Evolutionary conservation across 1,140 invertebrate species (phyloP), one percentile per base, ranked within the genome.

Genomic region (Diprion similis): DNA sequence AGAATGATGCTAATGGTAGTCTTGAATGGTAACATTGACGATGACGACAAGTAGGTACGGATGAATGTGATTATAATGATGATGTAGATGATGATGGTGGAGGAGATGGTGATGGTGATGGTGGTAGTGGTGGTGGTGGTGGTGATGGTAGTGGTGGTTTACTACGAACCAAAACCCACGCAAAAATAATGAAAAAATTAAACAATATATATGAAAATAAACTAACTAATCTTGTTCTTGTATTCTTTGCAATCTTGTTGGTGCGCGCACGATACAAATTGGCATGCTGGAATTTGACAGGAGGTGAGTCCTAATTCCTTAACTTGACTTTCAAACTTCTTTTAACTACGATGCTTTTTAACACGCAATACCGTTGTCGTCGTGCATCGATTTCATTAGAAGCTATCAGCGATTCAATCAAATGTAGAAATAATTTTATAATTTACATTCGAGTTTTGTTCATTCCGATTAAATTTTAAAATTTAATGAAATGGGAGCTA

Each of bases 221-320:
- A 82, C 78, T 79, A 78, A 86, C 86, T 88, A 88, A 88, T 88
- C 73, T 83, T 73, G 82, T 86, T 86, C 85, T 88, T 88, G 83
- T 88, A 86, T 88, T 88, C 84, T 88, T 88, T 87, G 83, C 84
- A 88, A 87, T 88, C 84, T 85, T 85, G 83, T 87, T 86, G 86
- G 86, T 87, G 86, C 85, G 85, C 85, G 82, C 85, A 86, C 85
- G 84, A 85, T 87, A 74, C 76, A 73, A 84, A 86, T 83, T 88
- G 86, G 84, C 86, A 88, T 88, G 88, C 82, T 84, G 86, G 81
- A 82, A 84, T 85, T 85, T 81, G 82, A 80, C 84, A 88, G 86
- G 86, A 88, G 86, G 86, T 88, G 84, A 88, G 86, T 87, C 82
- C 66, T 79, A 75, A 81, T 77, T 81, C 78, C 73, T 71, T 77